Percentiles rank a stretch among this genome's conserved stretches.
Conservation (phyloP, 2,888 invertebrate genomes). For the Melieria omissa region DNA sequence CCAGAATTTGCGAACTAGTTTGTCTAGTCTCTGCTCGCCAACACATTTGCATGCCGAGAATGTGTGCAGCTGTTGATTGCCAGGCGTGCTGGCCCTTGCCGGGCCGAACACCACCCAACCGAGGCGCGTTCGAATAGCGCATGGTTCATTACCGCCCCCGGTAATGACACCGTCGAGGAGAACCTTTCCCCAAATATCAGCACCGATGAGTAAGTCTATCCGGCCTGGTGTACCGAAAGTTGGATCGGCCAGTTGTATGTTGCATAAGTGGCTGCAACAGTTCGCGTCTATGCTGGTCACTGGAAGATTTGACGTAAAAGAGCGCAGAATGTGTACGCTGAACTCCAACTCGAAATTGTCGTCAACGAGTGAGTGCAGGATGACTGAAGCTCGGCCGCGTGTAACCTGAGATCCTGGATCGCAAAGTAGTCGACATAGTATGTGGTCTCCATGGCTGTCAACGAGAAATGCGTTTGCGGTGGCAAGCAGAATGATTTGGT, state of each 20-base stretch:
- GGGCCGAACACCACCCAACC: slow-evolving; percentile 39
- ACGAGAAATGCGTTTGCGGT: background rate
- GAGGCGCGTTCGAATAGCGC: slow-evolving; percentile 25
- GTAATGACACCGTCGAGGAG: slow-evolving; percentile 21
- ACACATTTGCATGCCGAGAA: background rate
- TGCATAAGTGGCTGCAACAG: background rate
- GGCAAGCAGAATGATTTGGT: background rate
- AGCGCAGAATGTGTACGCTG: background rate
- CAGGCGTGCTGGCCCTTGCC: slow-evolving; percentile 7
- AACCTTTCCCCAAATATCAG: slow-evolving; percentile 27
- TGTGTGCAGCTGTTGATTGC: slow-evolving; percentile 7
- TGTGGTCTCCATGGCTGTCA: background rate
- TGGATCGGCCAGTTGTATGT: slow-evolving; percentile 4
- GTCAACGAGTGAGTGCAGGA: too few species aligned
- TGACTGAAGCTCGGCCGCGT: too few species aligned
- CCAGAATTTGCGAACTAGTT: background rate
- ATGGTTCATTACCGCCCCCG: slow-evolving; percentile 26
- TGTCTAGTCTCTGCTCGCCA: background rate
- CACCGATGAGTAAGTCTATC: slow-evolving; percentile 36
- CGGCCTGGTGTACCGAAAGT: slow-evolving; percentile 41
- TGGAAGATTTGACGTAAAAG: slow-evolving; percentile 2
- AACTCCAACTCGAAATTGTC: too few species aligned
- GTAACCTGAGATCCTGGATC: too few species aligned
- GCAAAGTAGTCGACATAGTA: too few species aligned
- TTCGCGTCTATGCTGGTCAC: background rate